Evolutionary conservation across 2,797 vertebrate species (phyloP).

Genomic region (Fistularia tabacaria): DNA sequence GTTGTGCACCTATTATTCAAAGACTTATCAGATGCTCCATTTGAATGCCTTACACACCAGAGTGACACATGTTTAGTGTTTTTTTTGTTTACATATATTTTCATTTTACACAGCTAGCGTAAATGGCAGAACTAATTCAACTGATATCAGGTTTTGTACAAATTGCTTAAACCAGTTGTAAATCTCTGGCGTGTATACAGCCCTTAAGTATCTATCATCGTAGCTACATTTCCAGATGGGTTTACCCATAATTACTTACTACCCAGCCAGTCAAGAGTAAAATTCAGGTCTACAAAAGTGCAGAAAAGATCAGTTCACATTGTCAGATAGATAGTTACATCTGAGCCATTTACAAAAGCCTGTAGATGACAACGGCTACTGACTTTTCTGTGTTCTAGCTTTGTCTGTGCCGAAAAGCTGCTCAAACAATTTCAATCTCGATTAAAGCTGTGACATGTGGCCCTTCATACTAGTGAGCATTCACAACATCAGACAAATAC

Average conservation of each 20-base stretch:
- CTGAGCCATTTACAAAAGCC: slow-evolving; percentile 54
- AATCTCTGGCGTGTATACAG: slow-evolving; percentile 28
- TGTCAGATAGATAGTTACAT: slow-evolving; percentile 45
- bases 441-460: slow-evolving; percentile 49
- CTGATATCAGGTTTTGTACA: no score
- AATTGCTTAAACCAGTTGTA: slow-evolving; percentile 8
- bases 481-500: slow-evolving; percentile 60
- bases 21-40: slow-evolving; percentile 32
- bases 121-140: no score
- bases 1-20: slow-evolving; percentile 36
- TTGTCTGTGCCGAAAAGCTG: slow-evolving; percentile 18
- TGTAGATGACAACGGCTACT: slow-evolving; percentile 5
- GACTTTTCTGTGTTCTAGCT: slow-evolving; percentile 5
- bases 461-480: slow-evolving; percentile 51
- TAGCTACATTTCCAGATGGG: slow-evolving; percentile 53
- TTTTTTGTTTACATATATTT: no score
- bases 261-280: slow-evolving; percentile 28
- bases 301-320: slow-evolving; percentile 58
- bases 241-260: slow-evolving; percentile 10
- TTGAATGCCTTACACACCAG: slow-evolving; percentile 33
- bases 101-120: not conserved
- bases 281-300: slow-evolving; percentile 64
- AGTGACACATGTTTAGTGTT: slow-evolving; percentile 2
- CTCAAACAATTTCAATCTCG: slow-evolving; percentile 29
- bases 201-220: slow-evolving; percentile 11